Evolutionary conservation across 2,113 vertebrate species (phyloP).

Genomic region (Notarius lentiginosus): DNA sequence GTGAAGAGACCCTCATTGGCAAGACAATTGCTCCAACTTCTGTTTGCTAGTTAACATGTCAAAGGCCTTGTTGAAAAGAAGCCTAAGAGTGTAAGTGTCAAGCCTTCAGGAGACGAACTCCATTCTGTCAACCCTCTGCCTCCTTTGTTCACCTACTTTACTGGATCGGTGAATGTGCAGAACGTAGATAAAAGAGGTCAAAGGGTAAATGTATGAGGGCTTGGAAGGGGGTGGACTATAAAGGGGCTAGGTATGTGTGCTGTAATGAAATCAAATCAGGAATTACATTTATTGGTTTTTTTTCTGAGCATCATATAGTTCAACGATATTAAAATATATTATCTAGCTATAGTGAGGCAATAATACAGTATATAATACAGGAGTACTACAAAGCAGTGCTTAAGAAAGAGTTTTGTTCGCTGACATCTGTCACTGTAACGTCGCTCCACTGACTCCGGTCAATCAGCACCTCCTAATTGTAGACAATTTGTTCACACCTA

Average conservation of each 20-base stretch:
- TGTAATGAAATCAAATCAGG: background rate
- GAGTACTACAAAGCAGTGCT: background rate
- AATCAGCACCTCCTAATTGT: slow-evolving; percentile 35
- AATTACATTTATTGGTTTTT: background rate
- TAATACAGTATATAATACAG: background rate
- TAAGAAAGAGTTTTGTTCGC: background rate
- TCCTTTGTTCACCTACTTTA: slow-evolving; percentile 36
- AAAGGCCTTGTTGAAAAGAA: slow-evolving; percentile 65
- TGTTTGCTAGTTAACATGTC: slow-evolving; percentile 77
- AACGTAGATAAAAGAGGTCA: slow-evolving; percentile 43
- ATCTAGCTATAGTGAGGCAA: background rate
- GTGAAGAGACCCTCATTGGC: slow-evolving; percentile 66
- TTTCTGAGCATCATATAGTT: background rate
- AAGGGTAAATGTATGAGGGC: slow-evolving; percentile 21
- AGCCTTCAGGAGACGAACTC: slow-evolving; percentile 49
- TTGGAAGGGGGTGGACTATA: background rate
- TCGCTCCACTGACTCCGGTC: slow-evolving; percentile 27
- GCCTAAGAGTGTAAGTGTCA: slow-evolving; percentile 56
- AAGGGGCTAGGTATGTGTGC: background rate
- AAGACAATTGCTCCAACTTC: slow-evolving; percentile 69
- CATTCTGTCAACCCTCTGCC: slow-evolving; percentile 41
- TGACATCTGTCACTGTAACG: slow-evolving; percentile 37
- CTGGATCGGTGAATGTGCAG: slow-evolving; percentile 40
- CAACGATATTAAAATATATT: background rate
- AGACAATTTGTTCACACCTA: slow-evolving; percentile 11